phyloP scores from a whole-genome alignment of 1,140 invertebrate genomes.

The Dendrolimus punctatus region DNA sequence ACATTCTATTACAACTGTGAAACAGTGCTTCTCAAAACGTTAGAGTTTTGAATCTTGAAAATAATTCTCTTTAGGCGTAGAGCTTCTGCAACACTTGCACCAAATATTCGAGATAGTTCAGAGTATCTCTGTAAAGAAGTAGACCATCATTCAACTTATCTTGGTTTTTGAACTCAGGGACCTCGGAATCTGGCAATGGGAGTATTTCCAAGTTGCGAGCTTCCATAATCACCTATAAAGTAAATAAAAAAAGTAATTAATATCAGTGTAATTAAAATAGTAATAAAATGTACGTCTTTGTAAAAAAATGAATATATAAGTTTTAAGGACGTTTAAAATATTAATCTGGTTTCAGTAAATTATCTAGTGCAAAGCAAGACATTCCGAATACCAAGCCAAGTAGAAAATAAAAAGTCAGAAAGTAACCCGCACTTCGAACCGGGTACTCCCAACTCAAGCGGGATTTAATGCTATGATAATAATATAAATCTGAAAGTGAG shows the following conservation, averaged over 20 bases:
- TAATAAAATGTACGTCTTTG: no score
- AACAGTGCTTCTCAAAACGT: constrained; percentile 16
- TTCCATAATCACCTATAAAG: constrained; percentile 49
- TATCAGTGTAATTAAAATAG: neutral
- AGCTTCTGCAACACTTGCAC: constrained; percentile 48
- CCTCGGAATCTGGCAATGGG: constrained; percentile 36
- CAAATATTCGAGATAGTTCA: constrained; percentile 57
- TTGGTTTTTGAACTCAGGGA: constrained; percentile 32
- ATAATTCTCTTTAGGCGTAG: constrained; percentile 14
- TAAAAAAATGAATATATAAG: no score
- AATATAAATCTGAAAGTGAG: no score
- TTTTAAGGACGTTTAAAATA: no score
- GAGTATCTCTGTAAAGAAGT: constrained; percentile 51
- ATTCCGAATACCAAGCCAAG: no score
- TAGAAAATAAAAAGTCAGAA: no score
- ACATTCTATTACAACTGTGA: no score
- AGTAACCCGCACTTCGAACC: no score
- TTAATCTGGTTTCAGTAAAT: no score
- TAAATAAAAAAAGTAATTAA: constrained; percentile 9
- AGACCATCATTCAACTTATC: constrained; percentile 32
- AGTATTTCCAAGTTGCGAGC: constrained; percentile 38
- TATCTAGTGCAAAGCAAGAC: no score
- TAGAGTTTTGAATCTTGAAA: constrained; percentile 21
- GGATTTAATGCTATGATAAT: no score
- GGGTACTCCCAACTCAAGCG: no score